These are phyloP conservation scores for Dipus sagitta DNA, from an alignment of 2,797 vertebrate genomes.

Conservation along the genomic window DNA sequence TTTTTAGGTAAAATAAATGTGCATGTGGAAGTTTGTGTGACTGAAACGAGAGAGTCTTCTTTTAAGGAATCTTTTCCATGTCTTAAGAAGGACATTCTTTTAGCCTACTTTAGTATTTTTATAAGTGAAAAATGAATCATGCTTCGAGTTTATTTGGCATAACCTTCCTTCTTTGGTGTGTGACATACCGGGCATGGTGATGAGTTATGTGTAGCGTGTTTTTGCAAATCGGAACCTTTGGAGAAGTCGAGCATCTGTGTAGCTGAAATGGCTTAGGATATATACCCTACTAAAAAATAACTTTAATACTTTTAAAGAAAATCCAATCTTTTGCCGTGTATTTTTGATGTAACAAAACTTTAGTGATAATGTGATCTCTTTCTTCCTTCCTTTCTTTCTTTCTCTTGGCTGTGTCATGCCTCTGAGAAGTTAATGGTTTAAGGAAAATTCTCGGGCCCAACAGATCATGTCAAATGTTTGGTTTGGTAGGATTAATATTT, in stretches of 20 bases:
- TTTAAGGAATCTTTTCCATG: constrained; percentile 48
- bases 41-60: background rate
- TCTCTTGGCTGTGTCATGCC: background rate
- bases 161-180: background rate
- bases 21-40: background rate
- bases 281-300: constrained; percentile 30
- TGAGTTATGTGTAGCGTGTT: background rate
- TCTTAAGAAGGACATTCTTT: constrained; percentile 53
- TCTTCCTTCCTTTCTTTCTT: too few relatives aligned
- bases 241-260: background rate
- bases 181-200: background rate
- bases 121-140: constrained; percentile 71
- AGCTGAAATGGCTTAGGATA: constrained; percentile 23
- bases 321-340: constrained; percentile 10
- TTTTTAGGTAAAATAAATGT: background rate
- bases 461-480: constrained; percentile 78
- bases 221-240: constrained; percentile 50
- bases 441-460: constrained; percentile 59
- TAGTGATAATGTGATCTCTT: background rate
- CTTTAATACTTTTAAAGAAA: constrained; percentile 30
- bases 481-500: constrained; percentile 81
- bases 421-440: constrained; percentile 70
- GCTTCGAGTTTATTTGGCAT: constrained; percentile 47
- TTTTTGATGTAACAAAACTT: background rate
- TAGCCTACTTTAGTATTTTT: constrained; percentile 60